Base-by-base conservation (phyloP, 1,140 invertebrate genomes). In the Lordiphosa stackelbergi region DNA sequence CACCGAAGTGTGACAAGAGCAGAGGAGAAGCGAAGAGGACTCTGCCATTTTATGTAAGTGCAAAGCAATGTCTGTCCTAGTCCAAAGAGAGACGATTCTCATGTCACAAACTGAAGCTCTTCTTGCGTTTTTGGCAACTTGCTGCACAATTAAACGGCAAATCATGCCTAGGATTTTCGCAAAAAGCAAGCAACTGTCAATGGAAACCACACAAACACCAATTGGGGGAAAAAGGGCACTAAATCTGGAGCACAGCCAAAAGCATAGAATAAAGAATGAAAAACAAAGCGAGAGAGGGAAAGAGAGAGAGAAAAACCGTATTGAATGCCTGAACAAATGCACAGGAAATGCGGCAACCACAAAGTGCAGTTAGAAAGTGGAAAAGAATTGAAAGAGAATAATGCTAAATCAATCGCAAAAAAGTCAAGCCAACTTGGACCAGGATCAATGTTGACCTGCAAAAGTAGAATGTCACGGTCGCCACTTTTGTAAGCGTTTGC, bases 81-180 rank as follows among this genome's bases (percentile, higher is more conserved):
- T 48, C 24, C 42, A 42, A 16, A 6, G n/a, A 31, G 2, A 10
- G 5, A 11, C 45, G 64, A 66, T 66, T 66, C 61, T 65, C 51
- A 61, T 66, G 62, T 66, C 62, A 35, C 51, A 66, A 51, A n/a
- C 8, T n/a, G 13, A 19, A 22, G 3, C 16, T 41, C 16, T 41
- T 13, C 4, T 58, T 65, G 71, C 71, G 71, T 57, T 62, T 63
- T 72, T 68, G 66, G 57, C 43, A 70, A 66, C 41, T 77, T 79
- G 61, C 62, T 75, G 77, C 71, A 83, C 77, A 83, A 83, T 81
- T 81, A 81, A 83, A 83, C 75, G 69, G 75, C 71, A 81, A 81
- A 81, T 81, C 77, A 81, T 72, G 75, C 77, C 75, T 72, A 53
- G 69, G 68, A 72, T 65, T 72, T 69, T 31, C 6, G 56, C 56